Evolutionary conservation across 2,888 invertebrate genomes (phyloP), one percentile per base, ranked within the genome.

Genomic region (Pyrgus malvae): DNA sequence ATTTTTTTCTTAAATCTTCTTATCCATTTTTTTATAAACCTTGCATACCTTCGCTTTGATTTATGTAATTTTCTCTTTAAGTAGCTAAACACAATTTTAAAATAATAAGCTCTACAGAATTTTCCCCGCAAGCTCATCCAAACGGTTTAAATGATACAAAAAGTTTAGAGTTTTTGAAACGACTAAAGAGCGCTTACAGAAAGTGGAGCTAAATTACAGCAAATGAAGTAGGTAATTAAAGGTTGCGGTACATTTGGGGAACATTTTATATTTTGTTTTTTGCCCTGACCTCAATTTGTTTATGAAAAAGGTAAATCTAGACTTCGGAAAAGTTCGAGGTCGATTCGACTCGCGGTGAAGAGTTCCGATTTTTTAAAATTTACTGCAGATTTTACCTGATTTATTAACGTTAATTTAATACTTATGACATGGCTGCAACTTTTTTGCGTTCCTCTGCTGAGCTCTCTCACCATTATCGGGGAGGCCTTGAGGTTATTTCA

Each of bases 151-250:
- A 14, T 27, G 21, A 41, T 19, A 35, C 14, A 42, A 42, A 42
- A 42, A 14, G 42, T n/a, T 42, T 17, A 17, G 27, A 35, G 27
- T 42, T 42, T 42, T 42, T 16, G 27, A 9, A 29, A 29, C 11
- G 42, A 27, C 27, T 27, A 17, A 42, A 42, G 42, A 42, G 27
- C 42, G 29, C 29, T 42, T 42, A 42, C 25, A 27, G 42, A 42
- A 42, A 42, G 42, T 42, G 27, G 42, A 42, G 42, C n/a, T 27
- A 42, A 42, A 42, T 42, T 42, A 42, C 25, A 42, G 42, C 27
- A 42, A 42, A 42, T 42, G 29, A 29, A 29, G 35, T 35, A 35
- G 29, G 35, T 35, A 35, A 42, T 42, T 42, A 42, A 42, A 42
- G 29, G 42, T 42, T 42, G 16, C 0, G 35, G 27, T 42, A 27